phyloP scores from a whole-genome alignment of 2,113 vertebrate genomes.

The Rhinopithecus roxellana region DNA sequence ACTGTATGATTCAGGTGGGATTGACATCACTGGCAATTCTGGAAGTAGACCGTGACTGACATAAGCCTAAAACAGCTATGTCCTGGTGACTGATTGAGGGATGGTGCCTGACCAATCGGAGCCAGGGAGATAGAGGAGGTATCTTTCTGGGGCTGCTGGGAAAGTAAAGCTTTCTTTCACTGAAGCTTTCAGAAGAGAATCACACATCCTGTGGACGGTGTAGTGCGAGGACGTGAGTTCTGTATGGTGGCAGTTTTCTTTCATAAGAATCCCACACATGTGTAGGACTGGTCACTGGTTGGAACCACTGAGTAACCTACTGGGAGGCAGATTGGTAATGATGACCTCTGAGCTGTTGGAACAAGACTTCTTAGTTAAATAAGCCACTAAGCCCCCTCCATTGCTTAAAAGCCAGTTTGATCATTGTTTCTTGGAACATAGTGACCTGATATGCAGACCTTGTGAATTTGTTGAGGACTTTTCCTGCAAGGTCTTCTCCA shows the following conservation, averaged over 20 bases:
- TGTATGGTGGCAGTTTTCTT: background rate
- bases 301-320: background rate
- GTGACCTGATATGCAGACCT: background rate
- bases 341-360: background rate
- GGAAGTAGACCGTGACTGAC: background rate
- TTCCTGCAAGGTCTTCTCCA: background rate
- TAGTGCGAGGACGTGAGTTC: background rate
- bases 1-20: background rate
- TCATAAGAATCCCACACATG: background rate
- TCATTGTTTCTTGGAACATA: background rate
- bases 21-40: background rate
- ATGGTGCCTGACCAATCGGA: background rate
- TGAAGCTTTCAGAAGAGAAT: background rate
- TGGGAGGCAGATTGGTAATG: background rate
- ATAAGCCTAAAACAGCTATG: background rate
- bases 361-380: conserved; percentile 19
- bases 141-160: background rate
- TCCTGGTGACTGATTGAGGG: background rate
- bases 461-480: conserved; percentile 21
- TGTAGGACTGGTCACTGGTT: background rate
- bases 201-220: background rate
- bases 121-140: background rate
- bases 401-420: conserved; percentile 38
- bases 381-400: background rate
- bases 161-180: background rate